Percentiles rank a stretch among this genome's conserved stretches.
Conservation (phyloP, 1,140 invertebrate genomes). For the Halyomorpha halys region DNA sequence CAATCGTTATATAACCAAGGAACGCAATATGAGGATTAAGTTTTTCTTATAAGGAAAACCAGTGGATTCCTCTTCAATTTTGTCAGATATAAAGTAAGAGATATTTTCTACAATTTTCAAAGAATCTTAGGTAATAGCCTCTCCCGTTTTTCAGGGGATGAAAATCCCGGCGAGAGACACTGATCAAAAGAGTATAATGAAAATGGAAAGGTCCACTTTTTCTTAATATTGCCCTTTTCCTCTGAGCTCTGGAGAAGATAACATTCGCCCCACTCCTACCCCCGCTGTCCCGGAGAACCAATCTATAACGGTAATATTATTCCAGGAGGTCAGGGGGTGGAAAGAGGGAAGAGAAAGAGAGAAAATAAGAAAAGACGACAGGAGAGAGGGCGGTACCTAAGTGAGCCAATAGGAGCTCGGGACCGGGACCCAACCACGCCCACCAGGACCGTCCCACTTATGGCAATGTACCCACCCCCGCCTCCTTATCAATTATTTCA, state of each 20-base stretch:
- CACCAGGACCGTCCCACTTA: constrained; percentile 8
- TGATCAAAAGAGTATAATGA: constrained; percentile 18
- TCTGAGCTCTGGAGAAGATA: background rate
- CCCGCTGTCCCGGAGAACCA: background rate
- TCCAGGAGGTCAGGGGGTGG: constrained; percentile 2
- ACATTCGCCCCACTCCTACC: background rate
- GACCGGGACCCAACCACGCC: background rate
- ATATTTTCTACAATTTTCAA: too few relatives aligned
- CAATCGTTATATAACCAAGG: too few relatives aligned
- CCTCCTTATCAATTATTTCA: too few relatives aligned
- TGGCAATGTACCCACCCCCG: background rate
- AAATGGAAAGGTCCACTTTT: constrained; percentile 11
- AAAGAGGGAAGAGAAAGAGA: constrained; percentile 8
- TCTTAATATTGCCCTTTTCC: constrained; percentile 9
- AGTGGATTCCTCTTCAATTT: too few relatives aligned
- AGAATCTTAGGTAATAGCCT: too few relatives aligned
- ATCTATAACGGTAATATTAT: constrained; percentile 8
- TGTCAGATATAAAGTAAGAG: too few relatives aligned
- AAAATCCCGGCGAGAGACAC: background rate
- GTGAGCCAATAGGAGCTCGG: background rate
- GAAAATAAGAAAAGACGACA: background rate
- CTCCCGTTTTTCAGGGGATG: too few relatives aligned
- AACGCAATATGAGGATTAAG: too few relatives aligned
- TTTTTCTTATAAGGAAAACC: too few relatives aligned
- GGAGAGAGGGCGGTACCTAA: background rate